A percentile compares a stretch with the other conserved stretches of the same genome.
These are phyloP conservation scores for Harpalus rufipes DNA, from an alignment of 2,888 invertebrate species.

Conservation along the genomic window DNA sequence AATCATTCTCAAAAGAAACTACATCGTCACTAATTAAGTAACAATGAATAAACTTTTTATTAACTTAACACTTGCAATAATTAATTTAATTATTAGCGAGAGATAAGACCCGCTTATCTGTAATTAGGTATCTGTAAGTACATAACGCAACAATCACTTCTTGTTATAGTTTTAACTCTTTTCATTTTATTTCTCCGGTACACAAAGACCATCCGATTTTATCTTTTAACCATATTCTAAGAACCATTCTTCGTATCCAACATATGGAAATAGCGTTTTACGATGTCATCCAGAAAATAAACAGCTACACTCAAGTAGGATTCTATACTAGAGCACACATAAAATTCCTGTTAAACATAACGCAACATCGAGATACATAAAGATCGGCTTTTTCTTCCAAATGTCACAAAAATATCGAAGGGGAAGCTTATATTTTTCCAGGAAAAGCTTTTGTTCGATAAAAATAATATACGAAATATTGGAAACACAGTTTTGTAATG, in stretches of 20 bases:
- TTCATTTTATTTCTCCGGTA: not conserved
- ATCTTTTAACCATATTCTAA: constrained; percentile 6
- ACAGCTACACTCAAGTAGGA: not conserved
- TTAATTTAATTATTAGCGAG: constrained; percentile 44
- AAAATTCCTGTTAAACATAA: not conserved
- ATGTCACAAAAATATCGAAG: too few relatives aligned
- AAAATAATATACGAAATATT: too few relatives aligned
- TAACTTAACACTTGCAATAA: constrained; percentile 38
- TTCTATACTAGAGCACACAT: not conserved
- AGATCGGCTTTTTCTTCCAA: not conserved
- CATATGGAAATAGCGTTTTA: constrained; percentile 2
- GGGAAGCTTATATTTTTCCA: too few relatives aligned
- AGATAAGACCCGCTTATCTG: constrained; percentile 25
- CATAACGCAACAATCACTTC: constrained; percentile 33
- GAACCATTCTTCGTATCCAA: not conserved
- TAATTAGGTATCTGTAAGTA: constrained; percentile 40
- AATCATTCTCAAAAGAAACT: constrained; percentile 21
- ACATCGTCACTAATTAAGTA: constrained; percentile 40
- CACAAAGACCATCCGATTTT: not conserved
- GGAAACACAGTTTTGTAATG: too few relatives aligned
- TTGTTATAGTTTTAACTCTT: constrained; percentile 15
- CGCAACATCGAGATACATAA: not conserved
- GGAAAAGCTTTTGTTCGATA: too few relatives aligned
- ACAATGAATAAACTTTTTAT: constrained; percentile 37
- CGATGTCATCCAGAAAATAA: not conserved